A percentile compares a stretch with the other conserved stretches of the same genome.
Conservation (phyloP, 2,113 vertebrate genomes). For the Merops nubicus region DNA sequence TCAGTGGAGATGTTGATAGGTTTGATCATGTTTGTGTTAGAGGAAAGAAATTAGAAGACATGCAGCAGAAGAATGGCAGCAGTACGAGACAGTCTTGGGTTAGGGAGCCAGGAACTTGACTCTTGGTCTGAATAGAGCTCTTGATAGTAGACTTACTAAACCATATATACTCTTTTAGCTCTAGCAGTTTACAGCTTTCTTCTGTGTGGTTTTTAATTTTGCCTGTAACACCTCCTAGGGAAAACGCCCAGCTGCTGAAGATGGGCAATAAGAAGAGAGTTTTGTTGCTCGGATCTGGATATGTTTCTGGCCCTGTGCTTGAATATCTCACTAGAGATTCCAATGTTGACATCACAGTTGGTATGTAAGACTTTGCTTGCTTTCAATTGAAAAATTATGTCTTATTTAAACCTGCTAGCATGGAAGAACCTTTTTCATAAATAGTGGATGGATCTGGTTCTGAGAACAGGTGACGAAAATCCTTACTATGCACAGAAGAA, state of each 20-base stretch:
- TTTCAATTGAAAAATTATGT: neutral
- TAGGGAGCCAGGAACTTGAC: neutral
- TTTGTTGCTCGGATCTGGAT: conserved; percentile 92
- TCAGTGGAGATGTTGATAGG: neutral
- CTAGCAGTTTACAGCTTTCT: neutral
- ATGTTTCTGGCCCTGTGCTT: conserved; percentile 91
- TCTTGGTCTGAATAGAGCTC: neutral
- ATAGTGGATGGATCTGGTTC: neutral
- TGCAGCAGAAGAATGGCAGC: neutral
- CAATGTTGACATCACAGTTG: conserved; percentile 86
- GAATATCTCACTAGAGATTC: conserved; percentile 90
- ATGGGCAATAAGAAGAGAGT: conserved; percentile 85
- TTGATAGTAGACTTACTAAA: neutral
- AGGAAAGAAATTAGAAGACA: neutral
- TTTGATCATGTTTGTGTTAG: neutral
- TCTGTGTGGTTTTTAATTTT: conserved; percentile 12
- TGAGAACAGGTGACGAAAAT: neutral
- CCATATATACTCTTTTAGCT: neutral
- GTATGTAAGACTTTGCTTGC: conserved; percentile 74
- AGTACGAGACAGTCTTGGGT: neutral
- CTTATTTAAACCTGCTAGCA: neutral
- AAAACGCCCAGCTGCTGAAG: conserved; percentile 81
- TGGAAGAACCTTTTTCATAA: neutral
- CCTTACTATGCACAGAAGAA: neutral
- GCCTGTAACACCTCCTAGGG: conserved; percentile 73